Base-by-base conservation (phyloP, 2,888 invertebrate genomes). In the Bellardia bayeri region DNA sequence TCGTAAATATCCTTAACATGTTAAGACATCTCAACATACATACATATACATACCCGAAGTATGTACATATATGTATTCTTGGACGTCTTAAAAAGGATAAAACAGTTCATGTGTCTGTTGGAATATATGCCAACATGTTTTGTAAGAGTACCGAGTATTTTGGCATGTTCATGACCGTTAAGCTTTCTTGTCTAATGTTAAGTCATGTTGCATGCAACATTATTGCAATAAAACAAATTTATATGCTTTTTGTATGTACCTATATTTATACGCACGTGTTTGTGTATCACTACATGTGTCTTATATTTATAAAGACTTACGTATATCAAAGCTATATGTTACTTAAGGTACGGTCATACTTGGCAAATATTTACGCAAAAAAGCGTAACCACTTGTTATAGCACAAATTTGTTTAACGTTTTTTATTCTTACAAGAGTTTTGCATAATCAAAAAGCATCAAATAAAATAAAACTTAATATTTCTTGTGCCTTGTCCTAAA, bases 171-270 rank as follows among this genome's bases (percentile, higher is more conserved):
- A 68, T 30, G 45, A 74, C 51, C 79, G 63, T 79, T 79, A 74
- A 82, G 74, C 68, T 79, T 82, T 69, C 79, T 79, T 82, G 74
- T 82, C 82, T 86, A 79, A 82, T 74, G 16, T 49, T 80, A 81
- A 79, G 61, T 40, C 74, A 82, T 75, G 82, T 79, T 82, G 86
- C 86, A 82, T 75, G 82, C 75, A 82, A 82, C 74, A 75, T 79
- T 69, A 79, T 69, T 69, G 72, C 74, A 69, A 69, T 68, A 69
- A 61, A 72, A 42, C n/a, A 68, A 68, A 63, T 40, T 30, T 71
- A 40, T 61, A 37, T 2, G 13, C 13, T n/a, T 16, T 37, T 13
- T 56, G n/a, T 16, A 5, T 45, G 2, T 23, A 14, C 49, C 30
- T 37, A 3, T 49, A 16, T 40, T 2, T 23, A 40, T 16, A 40